These are phyloP conservation scores for Myanophis thanlyinensis DNA, from an alignment of 2,113 vertebrate species.

Conservation along the genomic window DNA sequence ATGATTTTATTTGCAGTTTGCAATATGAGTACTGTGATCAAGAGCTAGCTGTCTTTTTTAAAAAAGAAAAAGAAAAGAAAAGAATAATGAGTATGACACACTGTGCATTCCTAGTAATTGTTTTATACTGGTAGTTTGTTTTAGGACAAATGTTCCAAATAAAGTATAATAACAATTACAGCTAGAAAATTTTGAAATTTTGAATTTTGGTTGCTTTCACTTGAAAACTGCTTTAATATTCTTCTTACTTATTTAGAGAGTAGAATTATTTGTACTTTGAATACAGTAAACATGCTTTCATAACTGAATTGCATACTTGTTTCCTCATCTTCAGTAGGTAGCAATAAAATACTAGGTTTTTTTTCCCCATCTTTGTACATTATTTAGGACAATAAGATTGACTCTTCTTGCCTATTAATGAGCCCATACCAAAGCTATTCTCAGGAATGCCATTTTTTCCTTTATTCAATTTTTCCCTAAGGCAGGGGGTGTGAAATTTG, in stretches of 20 bases:
- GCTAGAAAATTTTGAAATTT: conserved; percentile 29
- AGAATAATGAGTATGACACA: conserved; percentile 32
- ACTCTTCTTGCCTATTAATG: background rate
- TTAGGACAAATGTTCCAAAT: conserved; percentile 11
- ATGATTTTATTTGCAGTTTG: conserved; percentile 49
- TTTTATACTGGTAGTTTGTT: conserved; percentile 34
- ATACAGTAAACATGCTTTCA: background rate
- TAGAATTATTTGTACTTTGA: background rate
- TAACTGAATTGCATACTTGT: background rate
- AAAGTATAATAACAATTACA: conserved; percentile 29
- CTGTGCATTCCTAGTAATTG: conserved; percentile 27
- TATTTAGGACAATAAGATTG: background rate
- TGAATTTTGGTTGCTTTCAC: conserved; percentile 32
- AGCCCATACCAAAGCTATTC: background rate
- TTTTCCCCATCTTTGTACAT: background rate
- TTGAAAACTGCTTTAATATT: conserved; percentile 41
- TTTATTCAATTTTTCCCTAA: background rate
- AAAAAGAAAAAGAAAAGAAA: conserved; percentile 30
- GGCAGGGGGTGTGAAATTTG: no score
- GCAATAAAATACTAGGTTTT: background rate
- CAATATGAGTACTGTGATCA: conserved; percentile 27
- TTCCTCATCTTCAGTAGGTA: background rate
- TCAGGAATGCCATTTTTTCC: background rate
- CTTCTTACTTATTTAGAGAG: background rate
- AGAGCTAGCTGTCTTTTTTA: conserved; percentile 18